Conservation (phyloP, 2,888 invertebrate species). For the Rugalucina vietnamica region DNA sequence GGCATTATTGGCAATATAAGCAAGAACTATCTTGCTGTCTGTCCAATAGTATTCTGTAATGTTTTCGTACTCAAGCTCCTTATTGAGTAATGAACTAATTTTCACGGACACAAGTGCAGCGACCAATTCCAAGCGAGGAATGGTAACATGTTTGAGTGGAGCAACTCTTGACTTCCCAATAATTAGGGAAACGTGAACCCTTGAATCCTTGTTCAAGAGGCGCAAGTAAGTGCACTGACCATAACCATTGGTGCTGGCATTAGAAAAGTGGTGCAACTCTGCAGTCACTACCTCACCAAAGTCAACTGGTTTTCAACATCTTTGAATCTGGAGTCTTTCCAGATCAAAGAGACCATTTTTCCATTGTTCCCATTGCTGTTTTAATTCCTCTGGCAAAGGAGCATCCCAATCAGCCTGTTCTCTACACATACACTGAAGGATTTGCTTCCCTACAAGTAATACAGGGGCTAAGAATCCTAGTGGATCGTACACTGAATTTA, state of each 20-base stretch:
- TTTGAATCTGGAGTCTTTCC: slow-evolving; percentile 17
- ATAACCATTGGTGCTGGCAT: slow-evolving; percentile 20
- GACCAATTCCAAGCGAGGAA: slow-evolving; percentile 59
- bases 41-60: slow-evolving; percentile 53
- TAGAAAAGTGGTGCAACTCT: slow-evolving; percentile 32
- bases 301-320: slow-evolving; percentile 52
- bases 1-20: slow-evolving; percentile 62
- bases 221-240: slow-evolving; percentile 8
- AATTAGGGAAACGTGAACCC: slow-evolving; percentile 8
- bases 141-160: slow-evolving; percentile 44
- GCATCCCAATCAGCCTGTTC: slow-evolving; percentile 54
- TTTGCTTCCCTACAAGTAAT: slow-evolving; percentile 44
- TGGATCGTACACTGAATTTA: slow-evolving; percentile 54
- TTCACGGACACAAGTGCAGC: slow-evolving; percentile 57
- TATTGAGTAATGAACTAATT: slow-evolving; percentile 35
- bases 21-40: slow-evolving; percentile 59
- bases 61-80: slow-evolving; percentile 38
- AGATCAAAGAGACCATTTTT: slow-evolving; percentile 21
- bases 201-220: background rate
- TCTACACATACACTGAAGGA: slow-evolving; percentile 55
- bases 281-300: slow-evolving; percentile 35
- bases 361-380: slow-evolving; percentile 16
- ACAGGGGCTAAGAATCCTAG: slow-evolving; percentile 59
- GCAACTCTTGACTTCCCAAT: slow-evolving; percentile 50
- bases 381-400: slow-evolving; percentile 41